Percentiles rank a stretch among this genome's conserved stretches.
phyloP scores from a whole-genome alignment of 2,113 vertebrate genomes.

The Spermophilus dauricus region DNA sequence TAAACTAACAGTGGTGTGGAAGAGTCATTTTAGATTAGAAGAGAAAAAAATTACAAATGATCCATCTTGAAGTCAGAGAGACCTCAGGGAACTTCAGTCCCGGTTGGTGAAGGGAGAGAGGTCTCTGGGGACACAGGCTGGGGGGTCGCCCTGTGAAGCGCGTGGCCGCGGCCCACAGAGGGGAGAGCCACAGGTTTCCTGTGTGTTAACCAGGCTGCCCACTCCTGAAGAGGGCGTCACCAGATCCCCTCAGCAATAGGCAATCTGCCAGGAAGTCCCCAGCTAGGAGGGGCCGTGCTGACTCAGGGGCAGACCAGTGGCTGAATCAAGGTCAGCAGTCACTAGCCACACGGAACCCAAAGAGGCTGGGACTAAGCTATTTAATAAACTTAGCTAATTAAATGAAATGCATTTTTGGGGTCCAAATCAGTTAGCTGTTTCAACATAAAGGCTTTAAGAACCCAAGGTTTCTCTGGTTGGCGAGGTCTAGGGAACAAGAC shows the following conservation, averaged over 20 bases:
- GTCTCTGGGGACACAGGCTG: rapidly evolving
- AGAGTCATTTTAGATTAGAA: not conserved
- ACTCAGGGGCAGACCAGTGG: not conserved
- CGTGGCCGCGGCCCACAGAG: rapidly evolving
- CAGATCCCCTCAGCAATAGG: rapidly evolving
- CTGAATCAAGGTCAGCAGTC: not conserved
- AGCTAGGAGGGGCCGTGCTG: not conserved
- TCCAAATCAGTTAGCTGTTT: not conserved
- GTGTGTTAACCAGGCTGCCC: no score
- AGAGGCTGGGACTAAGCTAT: not conserved
- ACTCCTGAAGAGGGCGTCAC: not conserved
- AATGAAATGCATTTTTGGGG: not conserved
- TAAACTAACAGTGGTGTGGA: not conserved
- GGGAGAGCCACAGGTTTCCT: not conserved
- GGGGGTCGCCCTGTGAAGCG: not conserved
- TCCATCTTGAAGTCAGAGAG: not conserved
- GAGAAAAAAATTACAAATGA: not conserved
- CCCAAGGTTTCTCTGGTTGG: not conserved
- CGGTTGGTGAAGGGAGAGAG: rapidly evolving
- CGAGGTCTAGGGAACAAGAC: not conserved
- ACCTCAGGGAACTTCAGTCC: no score
- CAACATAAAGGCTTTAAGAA: not conserved
- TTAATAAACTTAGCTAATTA: not conserved
- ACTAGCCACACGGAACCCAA: not conserved
- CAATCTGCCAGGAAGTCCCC: not conserved